phyloP scores from a whole-genome alignment of 2,888 invertebrate genomes.

The Rhagonycha lutea region DNA sequence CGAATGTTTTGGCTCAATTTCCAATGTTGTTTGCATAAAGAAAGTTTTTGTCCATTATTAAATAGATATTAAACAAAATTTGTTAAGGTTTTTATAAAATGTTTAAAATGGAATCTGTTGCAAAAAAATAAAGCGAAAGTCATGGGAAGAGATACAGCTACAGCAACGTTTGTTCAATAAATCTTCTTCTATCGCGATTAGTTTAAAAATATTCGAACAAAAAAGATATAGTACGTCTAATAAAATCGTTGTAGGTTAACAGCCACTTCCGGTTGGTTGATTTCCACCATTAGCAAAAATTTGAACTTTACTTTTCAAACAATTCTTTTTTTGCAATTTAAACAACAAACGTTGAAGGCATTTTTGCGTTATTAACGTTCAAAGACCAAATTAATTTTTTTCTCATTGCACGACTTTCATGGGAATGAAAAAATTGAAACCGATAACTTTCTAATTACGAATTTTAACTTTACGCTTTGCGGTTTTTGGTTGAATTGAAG shows the following conservation, averaged over 20 bases:
- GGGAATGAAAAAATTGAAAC: not conserved
- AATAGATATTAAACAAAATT: no score
- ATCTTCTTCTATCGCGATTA: not conserved
- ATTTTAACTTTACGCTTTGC: not conserved
- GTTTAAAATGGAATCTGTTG: not conserved
- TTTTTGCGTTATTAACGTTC: not conserved
- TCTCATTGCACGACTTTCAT: not conserved
- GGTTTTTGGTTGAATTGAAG: no score
- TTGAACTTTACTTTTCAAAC: not conserved
- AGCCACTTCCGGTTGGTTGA: not conserved
- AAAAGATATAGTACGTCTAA: not conserved
- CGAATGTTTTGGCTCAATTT: no score
- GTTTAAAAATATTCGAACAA: not conserved
- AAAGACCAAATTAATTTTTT: no score
- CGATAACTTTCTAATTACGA: not conserved
- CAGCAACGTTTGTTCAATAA: not conserved
- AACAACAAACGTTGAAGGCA: not conserved
- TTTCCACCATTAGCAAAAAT: not conserved
- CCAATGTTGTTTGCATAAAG: no score
- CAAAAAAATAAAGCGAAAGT: not conserved
- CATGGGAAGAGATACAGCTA: not conserved
- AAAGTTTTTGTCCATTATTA: no score
- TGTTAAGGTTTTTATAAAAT: no score
- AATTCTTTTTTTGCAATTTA: not conserved
- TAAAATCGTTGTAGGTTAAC: not conserved